Percentiles rank a stretch among this genome's conserved stretches.
Evolutionary conservation across 23 tunicate genomes (phyloP).

Genomic region (Phallusia fumigata): DNA sequence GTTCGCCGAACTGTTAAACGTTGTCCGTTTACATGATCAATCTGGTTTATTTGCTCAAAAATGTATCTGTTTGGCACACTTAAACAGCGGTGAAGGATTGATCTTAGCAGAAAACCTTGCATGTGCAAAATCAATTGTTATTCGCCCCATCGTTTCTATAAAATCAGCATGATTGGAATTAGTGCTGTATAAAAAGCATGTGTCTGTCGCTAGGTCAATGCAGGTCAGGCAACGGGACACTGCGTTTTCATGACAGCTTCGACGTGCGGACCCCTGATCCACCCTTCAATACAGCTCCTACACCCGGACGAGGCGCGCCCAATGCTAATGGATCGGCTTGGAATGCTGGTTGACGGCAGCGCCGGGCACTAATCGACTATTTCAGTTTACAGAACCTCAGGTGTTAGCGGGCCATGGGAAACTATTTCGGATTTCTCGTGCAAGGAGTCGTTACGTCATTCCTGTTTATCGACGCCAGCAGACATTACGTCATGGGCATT

Average conservation of each 20-base stretch:
- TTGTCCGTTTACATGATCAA: too few species aligned
- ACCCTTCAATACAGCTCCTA: not conserved
- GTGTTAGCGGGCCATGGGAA: constrained; percentile 10
- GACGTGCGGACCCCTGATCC: not conserved
- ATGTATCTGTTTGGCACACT: too few species aligned
- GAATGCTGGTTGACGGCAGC: not conserved
- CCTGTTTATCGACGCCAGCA: not conserved
- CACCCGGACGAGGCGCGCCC: constrained; percentile 7
- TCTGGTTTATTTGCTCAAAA: too few species aligned
- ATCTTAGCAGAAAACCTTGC: too few species aligned
- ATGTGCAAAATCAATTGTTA: too few species aligned
- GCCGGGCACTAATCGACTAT: constrained; percentile 7
- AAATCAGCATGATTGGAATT: too few species aligned
- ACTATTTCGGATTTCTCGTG: not conserved
- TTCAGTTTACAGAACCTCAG: constrained; percentile 12
- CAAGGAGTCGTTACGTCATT: not conserved
- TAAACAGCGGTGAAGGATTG: too few species aligned
- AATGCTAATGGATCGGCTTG: constrained; percentile 9
- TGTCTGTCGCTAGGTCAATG: too few species aligned
- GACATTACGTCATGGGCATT: not conserved
- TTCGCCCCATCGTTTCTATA: too few species aligned
- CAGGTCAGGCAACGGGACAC: too few species aligned
- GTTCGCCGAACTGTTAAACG: too few species aligned
- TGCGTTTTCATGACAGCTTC: not conserved
- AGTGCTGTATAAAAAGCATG: too few species aligned